Evolutionary conservation across 2,888 invertebrate genomes (phyloP), one percentile per base, ranked within the genome.

Genomic region (Parnassius glacialis): DNA sequence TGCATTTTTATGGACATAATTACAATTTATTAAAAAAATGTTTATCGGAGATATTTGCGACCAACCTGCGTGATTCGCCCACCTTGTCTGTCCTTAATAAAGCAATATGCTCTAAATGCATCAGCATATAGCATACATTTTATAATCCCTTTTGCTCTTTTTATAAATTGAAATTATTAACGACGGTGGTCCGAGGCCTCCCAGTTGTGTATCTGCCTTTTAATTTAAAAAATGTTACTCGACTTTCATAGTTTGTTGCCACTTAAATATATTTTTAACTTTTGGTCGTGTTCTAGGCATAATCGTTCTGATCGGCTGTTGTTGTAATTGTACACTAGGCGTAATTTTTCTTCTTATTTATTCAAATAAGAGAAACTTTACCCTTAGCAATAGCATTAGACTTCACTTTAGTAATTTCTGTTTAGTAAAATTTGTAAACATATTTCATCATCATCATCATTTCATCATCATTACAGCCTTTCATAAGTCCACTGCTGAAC

Each of bases 91-190:
- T 81, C 84, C 85, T 88, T 90, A 87, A 90, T 90, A 89, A 90
- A 90, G 90, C 87, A 87, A 90, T 91, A 88, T 85, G 81, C 85
- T 89, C 90, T 85, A 87, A 90, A 91, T 87, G 87, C 81, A 82
- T 87, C 85, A 87, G 87, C 87, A 85, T 87, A 86, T 85, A 87
- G 85, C 88, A 90, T 90, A 90, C 84, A 90, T 89, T 87, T 80
- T 76, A 79, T 81, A 78, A 82, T 81, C 65, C 80, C 74, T 72
- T 70, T 78, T 86, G 83, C 79, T 90, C 83, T 85, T 90, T 90
- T 90, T 90, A 83, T 80, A 80, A 78, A 83, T 76, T 81, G 83
- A 83, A 88, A 90, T 88, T 80, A 85, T 90, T 85, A 34, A 84
- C 81, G 79, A 78, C 74, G 90, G 90, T 90, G 90, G 90, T 90